These are phyloP conservation scores for Amphimedon queenslandica DNA, from an alignment of 37 sponge, comb jelly and placozoan genomes.

Conservation along the genomic window DNA sequence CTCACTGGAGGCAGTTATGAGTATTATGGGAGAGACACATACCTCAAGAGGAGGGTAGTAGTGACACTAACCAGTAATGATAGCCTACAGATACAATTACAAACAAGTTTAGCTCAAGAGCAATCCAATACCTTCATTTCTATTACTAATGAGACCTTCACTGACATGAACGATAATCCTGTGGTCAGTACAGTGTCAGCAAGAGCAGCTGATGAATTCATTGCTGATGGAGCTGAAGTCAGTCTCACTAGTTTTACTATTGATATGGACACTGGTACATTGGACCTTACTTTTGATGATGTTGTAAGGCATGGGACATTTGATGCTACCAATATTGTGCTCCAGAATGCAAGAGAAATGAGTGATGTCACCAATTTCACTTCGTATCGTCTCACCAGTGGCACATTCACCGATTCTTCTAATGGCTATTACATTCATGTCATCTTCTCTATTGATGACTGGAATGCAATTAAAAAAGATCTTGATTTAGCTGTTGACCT, in stretches of 20 bases:
- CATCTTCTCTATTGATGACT: constrained; percentile 53
- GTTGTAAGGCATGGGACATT: constrained; percentile 36
- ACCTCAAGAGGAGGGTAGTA: constrained; percentile 39
- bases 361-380: constrained; percentile 4
- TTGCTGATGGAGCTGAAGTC: constrained; percentile 29
- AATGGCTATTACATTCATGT: constrained; percentile 56
- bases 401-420: constrained; percentile 36
- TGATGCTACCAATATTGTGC: constrained; percentile 34
- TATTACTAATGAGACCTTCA: constrained; percentile 46
- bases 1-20: constrained; percentile 61
- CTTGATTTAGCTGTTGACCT: constrained; percentile 44
- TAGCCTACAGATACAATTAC: constrained; percentile 54
- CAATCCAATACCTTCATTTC: constrained; percentile 39
- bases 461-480: constrained; percentile 78
- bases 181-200: constrained; percentile 43
- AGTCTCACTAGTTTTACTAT: constrained; percentile 51
- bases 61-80: constrained; percentile 68
- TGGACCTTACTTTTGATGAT: constrained; percentile 84
- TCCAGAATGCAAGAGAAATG: constrained; percentile 32
- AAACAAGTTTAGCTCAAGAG: constrained; percentile 17
- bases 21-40: constrained; percentile 38
- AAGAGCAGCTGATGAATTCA: constrained; percentile 2
- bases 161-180: constrained; percentile 73
- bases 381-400: constrained; percentile 56
- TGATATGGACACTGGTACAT: constrained; percentile 72